These are phyloP conservation scores for Scaptodrosophila latifasciaeformis DNA, from an alignment of 2,888 invertebrate species.

Conservation along the genomic window DNA sequence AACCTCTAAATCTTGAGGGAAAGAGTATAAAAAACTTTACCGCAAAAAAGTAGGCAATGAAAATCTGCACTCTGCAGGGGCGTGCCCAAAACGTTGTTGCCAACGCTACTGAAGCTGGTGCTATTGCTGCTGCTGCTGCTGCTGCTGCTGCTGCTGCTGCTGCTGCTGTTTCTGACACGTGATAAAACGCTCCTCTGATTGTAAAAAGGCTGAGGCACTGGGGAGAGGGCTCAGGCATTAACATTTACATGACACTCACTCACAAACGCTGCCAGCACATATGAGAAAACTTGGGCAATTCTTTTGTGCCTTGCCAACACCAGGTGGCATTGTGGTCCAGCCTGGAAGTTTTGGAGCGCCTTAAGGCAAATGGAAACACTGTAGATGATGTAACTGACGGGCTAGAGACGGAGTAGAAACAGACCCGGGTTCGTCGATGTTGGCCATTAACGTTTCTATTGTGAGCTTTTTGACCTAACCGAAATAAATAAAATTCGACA, in stretches of 20 bases:
- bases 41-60: constrained; percentile 46
- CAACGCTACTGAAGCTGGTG: no score
- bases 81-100: not conserved
- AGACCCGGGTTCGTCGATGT: constrained; percentile 12
- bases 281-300: constrained; percentile 56
- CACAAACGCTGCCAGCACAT: constrained; percentile 17
- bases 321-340: constrained; percentile 47
- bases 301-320: constrained; percentile 52
- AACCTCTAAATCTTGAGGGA: no score
- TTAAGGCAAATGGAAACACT: constrained; percentile 62
- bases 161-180: constrained; percentile 64
- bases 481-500: constrained; percentile 68
- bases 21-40: constrained; percentile 41
- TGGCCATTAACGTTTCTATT: constrained; percentile 66
- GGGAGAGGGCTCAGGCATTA: constrained; percentile 56
- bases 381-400: constrained; percentile 48
- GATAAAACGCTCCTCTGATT: constrained; percentile 52
- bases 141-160: not conserved
- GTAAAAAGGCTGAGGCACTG: constrained; percentile 3
- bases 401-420: constrained; percentile 4
- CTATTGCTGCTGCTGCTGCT: not conserved
- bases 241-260: constrained; percentile 62
- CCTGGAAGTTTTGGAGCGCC: constrained; percentile 40
- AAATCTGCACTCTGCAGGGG: constrained; percentile 18
- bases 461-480: constrained; percentile 66